Evolutionary conservation across 2,797 vertebrate genomes (phyloP), one percentile per base, ranked within the genome.

Genomic region (Hemitrygon akajei): DNA sequence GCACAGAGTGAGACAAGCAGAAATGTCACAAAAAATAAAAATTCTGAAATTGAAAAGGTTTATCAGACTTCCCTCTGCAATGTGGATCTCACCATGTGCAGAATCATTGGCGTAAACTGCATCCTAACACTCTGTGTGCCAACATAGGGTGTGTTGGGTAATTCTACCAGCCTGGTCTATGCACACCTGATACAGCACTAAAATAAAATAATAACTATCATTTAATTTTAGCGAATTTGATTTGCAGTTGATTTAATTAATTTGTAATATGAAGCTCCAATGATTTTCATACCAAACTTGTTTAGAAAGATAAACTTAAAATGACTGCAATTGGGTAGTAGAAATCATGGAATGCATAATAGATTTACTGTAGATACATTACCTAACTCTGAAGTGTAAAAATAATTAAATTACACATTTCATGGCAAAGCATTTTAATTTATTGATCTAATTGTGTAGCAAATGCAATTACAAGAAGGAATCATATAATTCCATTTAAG

Each of bases 181-280:
- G n/a, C 60, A 87, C 27, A 89, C n/a, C 86, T 86, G 47, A 89
- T 89, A n/a, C 63, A 37, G 86, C 16, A 22, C 56, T n/a, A 86
- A 30, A 86, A 60, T 14, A n/a, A 30, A 30, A 60, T 4, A n/a
- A 60, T 60, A n/a, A 14, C 11, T n/a, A 82, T 82, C 6, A 82
- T 81, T 79, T 37, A 34, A 79, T 25, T 37, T 22, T 40, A 47
- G 47, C 47, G 40, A 82, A 9, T 22, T 82, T 81, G 80, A 18
- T 40, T 47, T 22, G 37, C 20, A 7, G 47, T 81, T 47, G 18
- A 81, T 81, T 9, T 47, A 81, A 81, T 7, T 47, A 40, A 47
- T 81, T 81, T 80, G 47, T 47, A 47, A 47, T 81, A 25, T 81
- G 18, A 47, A 22, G 18, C 7, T 16, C 25, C 25, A 37, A 40